A percentile compares a stretch with the other conserved stretches of the same genome.
Conservation (phyloP, 2,888 invertebrate species). For the Watsonalla binaria region DNA sequence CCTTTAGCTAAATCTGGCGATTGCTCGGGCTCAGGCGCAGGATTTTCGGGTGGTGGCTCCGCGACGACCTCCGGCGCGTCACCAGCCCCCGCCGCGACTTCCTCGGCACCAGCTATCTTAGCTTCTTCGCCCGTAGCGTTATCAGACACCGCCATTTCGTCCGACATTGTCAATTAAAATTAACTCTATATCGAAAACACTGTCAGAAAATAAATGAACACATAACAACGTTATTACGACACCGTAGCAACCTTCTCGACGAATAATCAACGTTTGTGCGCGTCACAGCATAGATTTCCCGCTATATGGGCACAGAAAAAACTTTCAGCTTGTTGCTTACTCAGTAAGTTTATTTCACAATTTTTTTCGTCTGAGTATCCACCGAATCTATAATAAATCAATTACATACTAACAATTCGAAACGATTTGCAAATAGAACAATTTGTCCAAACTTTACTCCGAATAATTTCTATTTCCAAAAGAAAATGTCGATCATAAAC, state of each 20-base stretch:
- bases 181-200: conserved; percentile 52
- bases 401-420: conserved; percentile 8
- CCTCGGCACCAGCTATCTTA: conserved; percentile 44
- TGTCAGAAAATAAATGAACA: conserved; percentile 57
- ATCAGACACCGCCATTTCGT: conserved; percentile 74
- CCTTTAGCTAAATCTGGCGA: conserved; percentile 33
- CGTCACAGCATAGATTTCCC: conserved; percentile 74
- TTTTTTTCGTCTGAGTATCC: conserved; percentile 7
- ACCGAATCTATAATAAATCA: conserved; percentile 7
- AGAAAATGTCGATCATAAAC: conserved; percentile 72
- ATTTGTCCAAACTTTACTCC: conserved; percentile 39
- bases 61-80: conserved; percentile 29
- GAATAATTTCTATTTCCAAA: conserved; percentile 44
- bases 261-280: conserved; percentile 60
- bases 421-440: conserved; percentile 17
- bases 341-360: conserved; percentile 26
- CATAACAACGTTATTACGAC: conserved; percentile 64
- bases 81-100: conserved; percentile 31
- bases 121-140: conserved; percentile 56
- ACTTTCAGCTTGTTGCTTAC: conserved; percentile 30
- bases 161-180: conserved; percentile 70
- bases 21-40: conserved; percentile 25
- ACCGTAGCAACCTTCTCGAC: conserved; percentile 48
- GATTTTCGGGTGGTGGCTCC: conserved; percentile 29
- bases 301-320: conserved; percentile 62